Evolutionary conservation across 2,113 vertebrate species (phyloP).

Genomic region (Osmerus mordax): DNA sequence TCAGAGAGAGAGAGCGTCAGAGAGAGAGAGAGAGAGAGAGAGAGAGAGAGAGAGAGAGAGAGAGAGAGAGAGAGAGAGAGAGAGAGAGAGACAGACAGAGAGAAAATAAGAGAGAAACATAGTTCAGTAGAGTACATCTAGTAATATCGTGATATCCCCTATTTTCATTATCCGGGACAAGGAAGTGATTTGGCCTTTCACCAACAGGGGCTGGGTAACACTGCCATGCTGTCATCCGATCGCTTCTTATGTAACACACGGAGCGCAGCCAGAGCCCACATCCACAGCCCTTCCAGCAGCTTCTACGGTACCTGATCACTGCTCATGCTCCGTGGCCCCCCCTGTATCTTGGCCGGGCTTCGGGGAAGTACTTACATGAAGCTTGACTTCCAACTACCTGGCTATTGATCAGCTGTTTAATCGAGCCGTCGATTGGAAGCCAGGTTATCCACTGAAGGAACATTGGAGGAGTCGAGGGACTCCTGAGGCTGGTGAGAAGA

Average conservation of each 20-base stretch:
- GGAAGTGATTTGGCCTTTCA: no score
- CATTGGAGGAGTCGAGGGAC: constrained; percentile 20
- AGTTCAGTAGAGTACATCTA: no score
- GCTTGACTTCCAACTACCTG: constrained; percentile 12
- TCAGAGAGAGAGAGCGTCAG: constrained; percentile 6
- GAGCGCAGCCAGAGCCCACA: no score
- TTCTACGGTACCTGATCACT: no score
- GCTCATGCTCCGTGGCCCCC: no score
- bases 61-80: background rate
- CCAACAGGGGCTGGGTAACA: no score
- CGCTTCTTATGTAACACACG: no score
- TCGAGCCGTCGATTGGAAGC: constrained; percentile 21
- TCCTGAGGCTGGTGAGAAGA: constrained; percentile 14
- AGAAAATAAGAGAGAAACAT: background rate
- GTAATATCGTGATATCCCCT: no score
- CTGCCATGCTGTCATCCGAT: no score
- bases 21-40: background rate
- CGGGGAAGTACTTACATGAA: constrained; percentile 10
- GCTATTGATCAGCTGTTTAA: constrained; percentile 28
- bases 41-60: background rate
- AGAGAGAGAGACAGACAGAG: background rate
- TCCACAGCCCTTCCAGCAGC: no score
- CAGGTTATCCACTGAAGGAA: constrained; percentile 6
- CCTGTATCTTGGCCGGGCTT: no score
- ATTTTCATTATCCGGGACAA: no score